Evolutionary conservation across 2,797 vertebrate species (phyloP).

Genomic region (Clarias fuscus): DNA sequence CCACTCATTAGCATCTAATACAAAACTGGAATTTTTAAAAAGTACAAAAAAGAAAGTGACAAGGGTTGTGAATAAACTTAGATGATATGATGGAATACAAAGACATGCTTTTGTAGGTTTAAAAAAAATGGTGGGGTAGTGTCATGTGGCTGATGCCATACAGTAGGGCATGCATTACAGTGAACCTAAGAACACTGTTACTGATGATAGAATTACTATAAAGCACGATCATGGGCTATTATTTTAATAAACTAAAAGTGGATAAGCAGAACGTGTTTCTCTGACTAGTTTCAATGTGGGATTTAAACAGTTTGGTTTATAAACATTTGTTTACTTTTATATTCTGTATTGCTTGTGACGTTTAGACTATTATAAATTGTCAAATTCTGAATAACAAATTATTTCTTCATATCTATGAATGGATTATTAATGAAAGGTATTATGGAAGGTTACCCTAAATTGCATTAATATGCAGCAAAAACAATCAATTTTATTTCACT

Average conservation of each 20-base stretch:
- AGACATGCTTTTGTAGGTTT: too few species aligned
- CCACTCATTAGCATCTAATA: conserved; percentile 1
- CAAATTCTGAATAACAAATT: neutral
- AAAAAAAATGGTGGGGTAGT: neutral
- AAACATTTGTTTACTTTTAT: neutral
- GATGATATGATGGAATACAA: neutral
- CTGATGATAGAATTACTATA: neutral
- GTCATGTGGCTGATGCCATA: neutral
- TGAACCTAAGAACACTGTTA: neutral
- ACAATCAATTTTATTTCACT: neutral
- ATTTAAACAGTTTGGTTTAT: neutral
- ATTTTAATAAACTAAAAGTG: neutral
- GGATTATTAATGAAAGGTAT: conserved; percentile 6
- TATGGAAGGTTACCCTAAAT: neutral
- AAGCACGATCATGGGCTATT: neutral
- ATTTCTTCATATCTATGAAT: neutral
- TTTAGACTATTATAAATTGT: neutral
- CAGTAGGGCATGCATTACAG: neutral
- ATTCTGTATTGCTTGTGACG: neutral
- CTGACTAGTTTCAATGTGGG: too few species aligned
- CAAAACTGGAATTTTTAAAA: neutral
- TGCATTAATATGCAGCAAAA: conserved; percentile 22
- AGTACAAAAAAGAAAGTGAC: neutral
- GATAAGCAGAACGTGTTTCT: too few species aligned
- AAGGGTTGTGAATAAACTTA: neutral